These are phyloP conservation scores for Caranx ignobilis DNA, from an alignment of 2,113 vertebrate genomes.

Conservation along the genomic window DNA sequence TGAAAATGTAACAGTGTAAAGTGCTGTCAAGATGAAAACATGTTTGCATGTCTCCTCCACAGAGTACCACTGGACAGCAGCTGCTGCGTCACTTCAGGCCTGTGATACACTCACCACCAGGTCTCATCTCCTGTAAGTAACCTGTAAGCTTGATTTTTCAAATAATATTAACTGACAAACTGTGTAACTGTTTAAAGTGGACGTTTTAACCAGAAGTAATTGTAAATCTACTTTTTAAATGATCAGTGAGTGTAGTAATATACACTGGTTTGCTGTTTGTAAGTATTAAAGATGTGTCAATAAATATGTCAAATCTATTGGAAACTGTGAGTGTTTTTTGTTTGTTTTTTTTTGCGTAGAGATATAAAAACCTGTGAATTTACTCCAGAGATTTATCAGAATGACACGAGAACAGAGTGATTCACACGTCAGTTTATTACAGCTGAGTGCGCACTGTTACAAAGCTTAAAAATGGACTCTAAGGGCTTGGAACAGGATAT, in stretches of 20 bases:
- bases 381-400: conserved; percentile 12
- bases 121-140: conserved; percentile 56
- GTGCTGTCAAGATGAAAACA: background rate
- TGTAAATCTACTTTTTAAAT: conserved; percentile 7
- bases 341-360: conserved; percentile 22
- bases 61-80: conserved; percentile 16
- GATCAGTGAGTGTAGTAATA: background rate
- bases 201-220: background rate
- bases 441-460: conserved; percentile 61
- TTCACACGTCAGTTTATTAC: conserved; percentile 73
- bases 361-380: conserved; percentile 1
- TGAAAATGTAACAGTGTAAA: background rate
- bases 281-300: conserved; percentile 42
- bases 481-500: conserved; percentile 32
- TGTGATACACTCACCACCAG: background rate
- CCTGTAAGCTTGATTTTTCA: background rate
- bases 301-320: conserved; percentile 43
- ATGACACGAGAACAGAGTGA: conserved; percentile 49
- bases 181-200: background rate
- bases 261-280: background rate
- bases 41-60: conserved; percentile 18
- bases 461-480: conserved; percentile 54
- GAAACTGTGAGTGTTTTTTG: conserved; percentile 30
- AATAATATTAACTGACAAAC: background rate
- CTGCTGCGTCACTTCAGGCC: background rate